These are phyloP conservation scores for Myocastor coypus DNA, from an alignment of 2,113 vertebrate genomes.

Conservation along the genomic window DNA sequence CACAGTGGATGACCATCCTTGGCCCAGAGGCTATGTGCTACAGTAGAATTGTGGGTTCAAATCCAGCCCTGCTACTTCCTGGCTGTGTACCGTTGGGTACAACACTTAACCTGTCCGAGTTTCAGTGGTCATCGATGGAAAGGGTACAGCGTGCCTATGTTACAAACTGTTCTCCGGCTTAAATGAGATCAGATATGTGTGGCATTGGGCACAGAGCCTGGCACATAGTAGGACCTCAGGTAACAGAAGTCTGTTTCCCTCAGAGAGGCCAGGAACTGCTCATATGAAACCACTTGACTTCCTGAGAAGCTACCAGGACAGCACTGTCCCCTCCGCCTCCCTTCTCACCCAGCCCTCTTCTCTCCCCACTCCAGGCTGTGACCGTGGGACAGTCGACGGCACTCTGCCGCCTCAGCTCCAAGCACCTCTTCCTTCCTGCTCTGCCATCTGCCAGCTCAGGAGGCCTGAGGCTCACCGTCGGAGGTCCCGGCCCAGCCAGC, in stretches of 20 bases:
- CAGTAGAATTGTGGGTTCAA: not conserved
- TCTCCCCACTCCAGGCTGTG: slow-evolving; percentile 90
- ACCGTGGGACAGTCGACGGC: slow-evolving; percentile 84
- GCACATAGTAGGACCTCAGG: not conserved
- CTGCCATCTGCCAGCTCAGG: slow-evolving; percentile 80
- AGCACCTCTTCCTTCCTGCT: slow-evolving; percentile 84
- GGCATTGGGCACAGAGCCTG: not conserved
- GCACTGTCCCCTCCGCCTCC: accelerated
- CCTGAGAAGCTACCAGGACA: accelerated
- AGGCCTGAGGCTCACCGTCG: slow-evolving; percentile 70
- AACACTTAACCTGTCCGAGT: not conserved
- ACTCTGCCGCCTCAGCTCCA: slow-evolving; percentile 74
- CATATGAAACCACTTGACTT: not conserved
- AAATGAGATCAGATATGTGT: not conserved
- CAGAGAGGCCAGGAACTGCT: not conserved
- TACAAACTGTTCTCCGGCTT: not conserved
- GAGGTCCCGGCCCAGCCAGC: not conserved
- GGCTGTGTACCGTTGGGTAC: not conserved
- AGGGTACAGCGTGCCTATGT: not conserved
- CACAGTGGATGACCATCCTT: not conserved
- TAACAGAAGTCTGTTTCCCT: not conserved
- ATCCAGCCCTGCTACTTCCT: not conserved
- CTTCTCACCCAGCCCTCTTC: slow-evolving; percentile 45
- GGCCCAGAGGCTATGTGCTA: not conserved
- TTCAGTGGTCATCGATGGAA: not conserved